Evolutionary conservation across 2,113 vertebrate genomes (phyloP), one percentile per base, ranked within the genome.

Genomic region (Mobula hypostoma): DNA sequence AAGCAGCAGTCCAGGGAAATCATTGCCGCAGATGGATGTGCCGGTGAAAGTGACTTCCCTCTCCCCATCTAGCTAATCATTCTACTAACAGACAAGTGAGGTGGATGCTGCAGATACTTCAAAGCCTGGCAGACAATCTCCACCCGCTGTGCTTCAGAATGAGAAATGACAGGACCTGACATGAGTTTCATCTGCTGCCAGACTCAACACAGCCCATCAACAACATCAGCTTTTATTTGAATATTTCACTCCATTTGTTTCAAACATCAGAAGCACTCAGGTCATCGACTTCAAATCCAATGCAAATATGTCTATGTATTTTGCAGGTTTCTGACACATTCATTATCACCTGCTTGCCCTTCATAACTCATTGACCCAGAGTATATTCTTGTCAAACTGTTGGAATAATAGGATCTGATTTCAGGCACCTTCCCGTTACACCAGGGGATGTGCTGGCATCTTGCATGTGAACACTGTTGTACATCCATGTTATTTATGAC

Each of bases 201-300:
- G 40, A 40, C 12, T 8, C 15, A 92, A 40, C 12, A 68, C 19
- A 92, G 70, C 9, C 66, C 32, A 70, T 70, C 88, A 70, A 21
- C 32, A 40, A 12, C 2, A 63, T 21, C 0, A 92, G 66, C 61
- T 91, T 91, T 91, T 0, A 36, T 92, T 92, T 70, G 68, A 92
- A 92, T 92, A 70, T 92, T 24, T 63, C 21, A 17, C 70, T 70
- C 66, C 63, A 70, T 70, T 92, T 92, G 88, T 40, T 91, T 70
- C 66, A 72, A 92, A 72, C 21, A 36, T 68, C 88, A 92, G 63
- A 11, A 58, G n/a, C 15, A 29, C 58, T n/a, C 19, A 70, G 88
- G 63, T 36, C 63, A 92, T 19, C 11, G 63, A 36, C 63, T 40
- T 91, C 21, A 5, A 40, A 68, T 92, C 21, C 68, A 40, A 70